phyloP scores from a whole-genome alignment of 2,113 vertebrate species.

The Amblyornis subalaris region DNA sequence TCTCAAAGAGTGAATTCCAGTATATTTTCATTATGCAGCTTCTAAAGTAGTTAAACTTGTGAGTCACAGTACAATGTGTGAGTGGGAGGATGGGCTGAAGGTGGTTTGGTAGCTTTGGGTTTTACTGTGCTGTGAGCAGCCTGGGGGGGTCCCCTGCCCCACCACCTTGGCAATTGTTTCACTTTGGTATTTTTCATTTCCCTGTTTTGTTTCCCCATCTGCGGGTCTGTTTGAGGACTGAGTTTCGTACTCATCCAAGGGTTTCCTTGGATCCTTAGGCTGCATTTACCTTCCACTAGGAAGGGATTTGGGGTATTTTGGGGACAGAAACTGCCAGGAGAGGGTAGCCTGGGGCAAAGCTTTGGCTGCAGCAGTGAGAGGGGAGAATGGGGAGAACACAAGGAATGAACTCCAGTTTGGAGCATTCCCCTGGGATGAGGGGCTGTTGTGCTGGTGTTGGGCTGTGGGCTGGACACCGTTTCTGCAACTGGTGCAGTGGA shows the following conservation, averaged over 20 bases:
- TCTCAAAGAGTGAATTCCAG: neutral
- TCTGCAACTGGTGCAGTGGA: neutral
- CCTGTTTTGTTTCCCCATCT: neutral
- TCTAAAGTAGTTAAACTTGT: neutral
- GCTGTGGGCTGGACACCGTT: rapidly evolving
- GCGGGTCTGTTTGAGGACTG: neutral
- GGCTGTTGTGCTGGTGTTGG: rapidly evolving
- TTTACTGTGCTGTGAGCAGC: neutral
- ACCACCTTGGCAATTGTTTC: neutral
- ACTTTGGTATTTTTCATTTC: neutral
- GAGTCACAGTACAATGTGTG: neutral
- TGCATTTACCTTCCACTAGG: neutral
- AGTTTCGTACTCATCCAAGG: neutral
- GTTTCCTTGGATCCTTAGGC: neutral
- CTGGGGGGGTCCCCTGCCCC: neutral
- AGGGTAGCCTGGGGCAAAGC: neutral
- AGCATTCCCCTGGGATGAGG: rapidly evolving
- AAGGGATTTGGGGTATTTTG: neutral
- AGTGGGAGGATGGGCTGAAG: neutral
- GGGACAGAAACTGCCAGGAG: neutral
- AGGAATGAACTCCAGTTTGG: rapidly evolving
- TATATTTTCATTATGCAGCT: neutral
- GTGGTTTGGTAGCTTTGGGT: neutral
- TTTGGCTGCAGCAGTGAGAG: neutral
- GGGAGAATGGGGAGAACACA: neutral